phyloP scores from a whole-genome alignment of 1,140 invertebrate species.

The Saccostrea echinata region DNA sequence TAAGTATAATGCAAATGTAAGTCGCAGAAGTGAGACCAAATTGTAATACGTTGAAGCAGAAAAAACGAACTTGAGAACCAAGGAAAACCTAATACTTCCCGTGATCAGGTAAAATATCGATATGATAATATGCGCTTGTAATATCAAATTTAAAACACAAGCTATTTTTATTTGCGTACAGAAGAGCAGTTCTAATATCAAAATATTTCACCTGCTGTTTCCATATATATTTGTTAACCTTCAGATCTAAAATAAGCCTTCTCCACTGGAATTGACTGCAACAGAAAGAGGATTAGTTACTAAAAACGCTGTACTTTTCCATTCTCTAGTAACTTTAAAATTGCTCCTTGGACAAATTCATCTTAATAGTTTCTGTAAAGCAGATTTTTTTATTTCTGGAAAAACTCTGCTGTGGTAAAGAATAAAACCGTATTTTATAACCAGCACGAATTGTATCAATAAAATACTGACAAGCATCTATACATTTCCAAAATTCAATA shows the following conservation, averaged over 20 bases:
- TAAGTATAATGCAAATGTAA: too few relatives aligned
- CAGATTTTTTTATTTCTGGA: not conserved
- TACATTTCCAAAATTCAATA: slow-evolving; percentile 38
- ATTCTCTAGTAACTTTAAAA: not conserved
- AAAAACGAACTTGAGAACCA: slow-evolving; percentile 45
- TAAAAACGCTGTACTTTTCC: too few relatives aligned
- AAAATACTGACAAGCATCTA: slow-evolving; percentile 35
- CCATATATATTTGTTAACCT: slow-evolving; percentile 48
- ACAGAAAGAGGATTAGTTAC: not conserved
- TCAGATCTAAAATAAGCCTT: slow-evolving; percentile 15
- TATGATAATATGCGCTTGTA: not conserved
- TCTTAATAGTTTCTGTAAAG: too few relatives aligned
- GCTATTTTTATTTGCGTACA: not conserved
- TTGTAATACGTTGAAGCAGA: too few relatives aligned
- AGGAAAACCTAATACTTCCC: slow-evolving; percentile 23
- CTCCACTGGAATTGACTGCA: not conserved
- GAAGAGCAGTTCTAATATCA: slow-evolving; percentile 16
- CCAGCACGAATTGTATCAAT: slow-evolving; percentile 34
- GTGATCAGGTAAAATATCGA: not conserved
- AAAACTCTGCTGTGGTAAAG: not conserved
- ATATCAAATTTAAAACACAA: not conserved
- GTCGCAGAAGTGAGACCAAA: too few relatives aligned
- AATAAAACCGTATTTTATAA: slow-evolving; percentile 46
- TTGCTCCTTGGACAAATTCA: too few relatives aligned
- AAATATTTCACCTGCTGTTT: slow-evolving; percentile 49